Conservation (phyloP, 1,140 invertebrate genomes). For the Drosophila neocordata region DNA sequence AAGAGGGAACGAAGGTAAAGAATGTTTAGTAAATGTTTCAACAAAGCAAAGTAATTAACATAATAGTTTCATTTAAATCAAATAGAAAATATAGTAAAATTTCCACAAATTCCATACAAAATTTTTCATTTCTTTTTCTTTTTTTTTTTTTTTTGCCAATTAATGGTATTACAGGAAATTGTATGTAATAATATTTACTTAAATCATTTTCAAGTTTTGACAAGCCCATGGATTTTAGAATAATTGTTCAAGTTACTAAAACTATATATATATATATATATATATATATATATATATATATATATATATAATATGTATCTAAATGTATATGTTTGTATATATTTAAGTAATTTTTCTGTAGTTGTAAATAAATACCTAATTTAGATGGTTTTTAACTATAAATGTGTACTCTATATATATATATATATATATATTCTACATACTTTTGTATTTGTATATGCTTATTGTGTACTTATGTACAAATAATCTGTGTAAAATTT, state of each 20-base stretch:
- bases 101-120: too few relatives aligned
- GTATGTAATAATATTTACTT: neutral
- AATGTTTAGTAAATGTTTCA: neutral
- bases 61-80: neutral
- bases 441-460: conserved; percentile 47
- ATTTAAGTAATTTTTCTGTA: neutral
- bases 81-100: neutral
- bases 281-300: neutral
- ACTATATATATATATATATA: neutral
- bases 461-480: conserved; percentile 53
- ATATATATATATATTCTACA: conserved; percentile 20
- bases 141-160: too few relatives aligned
- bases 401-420: neutral
- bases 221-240: neutral
- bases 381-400: too few relatives aligned
- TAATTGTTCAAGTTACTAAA: neutral
- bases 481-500: conserved; percentile 76
- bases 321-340: too few relatives aligned
- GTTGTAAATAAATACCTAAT: neutral
- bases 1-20: neutral
- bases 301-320: neutral
- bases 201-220: neutral
- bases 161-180: neutral
- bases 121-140: too few relatives aligned
- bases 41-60: conserved; percentile 3